Conservation (phyloP, 1,140 invertebrate species). For the Microvelia longipes region DNA sequence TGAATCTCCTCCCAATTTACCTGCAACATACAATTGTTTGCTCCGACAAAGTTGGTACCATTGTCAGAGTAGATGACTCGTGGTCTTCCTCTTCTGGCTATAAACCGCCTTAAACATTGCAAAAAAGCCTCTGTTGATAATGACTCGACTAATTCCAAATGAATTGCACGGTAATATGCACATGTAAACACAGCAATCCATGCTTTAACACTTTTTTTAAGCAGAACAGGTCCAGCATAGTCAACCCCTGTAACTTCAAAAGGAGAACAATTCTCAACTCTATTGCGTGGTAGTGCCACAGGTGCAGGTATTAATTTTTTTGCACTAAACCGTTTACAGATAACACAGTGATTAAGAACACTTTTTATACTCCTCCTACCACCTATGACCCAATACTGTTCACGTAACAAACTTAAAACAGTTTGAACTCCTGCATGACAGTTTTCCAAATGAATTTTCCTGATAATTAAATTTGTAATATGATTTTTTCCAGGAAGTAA, state of each 20-base stretch:
- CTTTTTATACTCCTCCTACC: background rate
- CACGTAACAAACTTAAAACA: background rate
- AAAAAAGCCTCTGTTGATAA: too few species aligned
- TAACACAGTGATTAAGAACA: background rate
- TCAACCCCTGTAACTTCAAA: background rate
- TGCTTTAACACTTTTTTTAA: background rate
- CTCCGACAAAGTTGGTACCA: constrained; percentile 27
- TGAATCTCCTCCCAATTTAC: too few species aligned
- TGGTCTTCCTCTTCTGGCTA: constrained; percentile 24
- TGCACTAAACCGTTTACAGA: background rate
- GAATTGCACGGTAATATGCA: constrained; percentile 26
- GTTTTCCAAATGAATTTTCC: too few species aligned
- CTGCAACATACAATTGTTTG: too few species aligned
- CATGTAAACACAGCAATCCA: constrained; percentile 8
- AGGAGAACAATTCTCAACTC: constrained; percentile 19
- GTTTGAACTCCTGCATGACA: constrained; percentile 16
- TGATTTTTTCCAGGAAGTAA: too few species aligned
- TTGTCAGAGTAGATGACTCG: constrained; percentile 30
- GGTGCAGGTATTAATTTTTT: background rate
- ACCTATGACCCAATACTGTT: too few species aligned
- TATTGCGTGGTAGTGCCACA: constrained; percentile 9
- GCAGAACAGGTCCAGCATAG: background rate
- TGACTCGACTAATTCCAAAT: constrained; percentile 26
- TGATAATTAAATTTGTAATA: too few species aligned
- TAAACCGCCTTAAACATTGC: constrained; percentile 24